A percentile compares a stretch with the other conserved stretches of the same genome.
Evolutionary conservation across 2,888 invertebrate species (phyloP).

Genomic region (Tubulanus polymorphus): DNA sequence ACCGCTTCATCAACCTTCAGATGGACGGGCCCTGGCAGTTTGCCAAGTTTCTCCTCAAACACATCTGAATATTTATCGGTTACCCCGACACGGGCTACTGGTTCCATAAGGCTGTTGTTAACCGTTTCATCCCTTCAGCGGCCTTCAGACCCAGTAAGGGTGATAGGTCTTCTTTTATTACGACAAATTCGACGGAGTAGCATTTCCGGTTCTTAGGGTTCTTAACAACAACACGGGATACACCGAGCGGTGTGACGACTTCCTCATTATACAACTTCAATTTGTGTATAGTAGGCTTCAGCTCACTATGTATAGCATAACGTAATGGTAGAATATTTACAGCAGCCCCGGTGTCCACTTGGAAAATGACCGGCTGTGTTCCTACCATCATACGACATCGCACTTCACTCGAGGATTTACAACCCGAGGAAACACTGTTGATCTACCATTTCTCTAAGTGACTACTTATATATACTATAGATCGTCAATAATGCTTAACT

Average conservation of each 20-base stretch:
- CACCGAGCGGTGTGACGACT: slow-evolving; percentile 13
- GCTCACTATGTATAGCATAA: background rate
- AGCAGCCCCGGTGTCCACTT: slow-evolving; percentile 20
- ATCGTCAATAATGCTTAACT: no score
- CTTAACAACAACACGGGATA: slow-evolving; percentile 10
- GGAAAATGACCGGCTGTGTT: slow-evolving; percentile 9
- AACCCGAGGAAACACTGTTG: no score
- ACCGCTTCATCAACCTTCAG: slow-evolving; percentile 10
- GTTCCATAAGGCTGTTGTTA: background rate
- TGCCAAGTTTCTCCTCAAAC: slow-evolving; percentile 4
- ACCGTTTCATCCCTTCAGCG: background rate
- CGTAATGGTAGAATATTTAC: slow-evolving; percentile 11
- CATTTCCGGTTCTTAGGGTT: slow-evolving; percentile 13
- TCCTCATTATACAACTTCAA: slow-evolving; percentile 18
- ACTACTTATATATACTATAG: no score
- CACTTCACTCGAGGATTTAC: no score
- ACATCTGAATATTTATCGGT: background rate
- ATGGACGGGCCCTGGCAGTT: slow-evolving; percentile 11
- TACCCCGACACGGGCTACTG: background rate
- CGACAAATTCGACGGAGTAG: slow-evolving; percentile 10
- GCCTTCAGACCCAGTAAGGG: background rate
- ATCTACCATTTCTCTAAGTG: no score
- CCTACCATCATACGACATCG: no score
- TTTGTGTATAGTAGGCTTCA: slow-evolving; percentile 5
- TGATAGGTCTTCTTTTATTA: slow-evolving; percentile 5